These are phyloP conservation scores for Cnemophilus loriae DNA, from an alignment of 2,113 vertebrate species.

Conservation along the genomic window DNA sequence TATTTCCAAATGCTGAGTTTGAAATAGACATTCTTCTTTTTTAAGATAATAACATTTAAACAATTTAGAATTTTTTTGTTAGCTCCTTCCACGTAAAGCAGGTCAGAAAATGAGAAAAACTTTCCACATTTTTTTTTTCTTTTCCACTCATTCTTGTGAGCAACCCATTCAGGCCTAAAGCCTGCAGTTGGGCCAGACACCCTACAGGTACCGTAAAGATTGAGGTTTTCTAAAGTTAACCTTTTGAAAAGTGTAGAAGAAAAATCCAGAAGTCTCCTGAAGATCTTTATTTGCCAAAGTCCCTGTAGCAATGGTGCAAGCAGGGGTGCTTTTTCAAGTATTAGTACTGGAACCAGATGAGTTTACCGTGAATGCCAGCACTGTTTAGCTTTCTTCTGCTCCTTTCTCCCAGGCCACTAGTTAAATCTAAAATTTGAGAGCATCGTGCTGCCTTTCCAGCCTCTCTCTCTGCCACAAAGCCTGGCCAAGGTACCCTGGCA, in stretches of 20 bases:
- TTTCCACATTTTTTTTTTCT: not conserved
- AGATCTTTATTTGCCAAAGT: not conserved
- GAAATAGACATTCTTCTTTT: not conserved
- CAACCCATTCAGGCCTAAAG: not conserved
- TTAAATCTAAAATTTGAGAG: not conserved
- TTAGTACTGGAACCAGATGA: not conserved
- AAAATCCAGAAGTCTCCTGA: not conserved
- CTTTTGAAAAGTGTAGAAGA: not conserved
- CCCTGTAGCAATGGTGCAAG: not conserved
- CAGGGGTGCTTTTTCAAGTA: not conserved
- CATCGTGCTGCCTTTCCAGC: not conserved
- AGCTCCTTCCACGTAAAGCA: not conserved
- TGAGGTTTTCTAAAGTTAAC: not conserved
- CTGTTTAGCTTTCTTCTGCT: not conserved
- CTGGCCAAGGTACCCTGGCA: not conserved
- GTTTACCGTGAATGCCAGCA: not conserved
- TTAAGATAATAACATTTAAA: not conserved
- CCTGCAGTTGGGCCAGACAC: not conserved
- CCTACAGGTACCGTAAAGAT: not conserved
- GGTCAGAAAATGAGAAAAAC: not conserved
- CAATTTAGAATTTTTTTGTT: not conserved
- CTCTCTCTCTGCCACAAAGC: not conserved
- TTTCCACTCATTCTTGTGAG: not conserved
- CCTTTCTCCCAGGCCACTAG: not conserved
- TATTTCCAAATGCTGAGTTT: not conserved